phyloP scores from a whole-genome alignment of 1,140 invertebrate genomes.

The Gryllus bimaculatus region DNA sequence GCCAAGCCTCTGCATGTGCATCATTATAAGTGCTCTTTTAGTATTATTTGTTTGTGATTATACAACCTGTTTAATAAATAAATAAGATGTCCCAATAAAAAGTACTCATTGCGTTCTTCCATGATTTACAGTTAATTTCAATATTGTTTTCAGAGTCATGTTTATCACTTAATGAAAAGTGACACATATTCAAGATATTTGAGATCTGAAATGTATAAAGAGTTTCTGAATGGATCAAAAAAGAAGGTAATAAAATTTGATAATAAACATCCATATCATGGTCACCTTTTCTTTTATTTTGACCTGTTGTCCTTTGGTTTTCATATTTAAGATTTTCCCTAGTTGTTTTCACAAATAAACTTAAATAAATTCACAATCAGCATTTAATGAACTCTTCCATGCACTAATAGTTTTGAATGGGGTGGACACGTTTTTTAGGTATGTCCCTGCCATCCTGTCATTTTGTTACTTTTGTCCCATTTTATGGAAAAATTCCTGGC shows the following conservation, averaged over 20 bases:
- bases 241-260: conserved; percentile 67
- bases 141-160: conserved; percentile 68
- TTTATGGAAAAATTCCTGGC: background rate
- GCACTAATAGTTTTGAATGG: background rate
- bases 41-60: too few species aligned
- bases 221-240: conserved; percentile 88
- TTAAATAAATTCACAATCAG: background rate
- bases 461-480: background rate
- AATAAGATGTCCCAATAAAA: too few species aligned
- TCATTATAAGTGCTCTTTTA: too few species aligned
- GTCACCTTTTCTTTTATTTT: background rate
- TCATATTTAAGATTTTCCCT: background rate
- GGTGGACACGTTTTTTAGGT: background rate
- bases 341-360: background rate
- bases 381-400: background rate
- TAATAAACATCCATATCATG: background rate
- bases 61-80: too few species aligned
- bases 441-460: background rate
- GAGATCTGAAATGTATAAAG: conserved; percentile 98
- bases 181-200: conserved; percentile 97
- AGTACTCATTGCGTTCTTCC: too few species aligned
- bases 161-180: conserved; percentile 98
- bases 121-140: too few species aligned
- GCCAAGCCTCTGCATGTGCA: too few species aligned
- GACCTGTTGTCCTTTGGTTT: background rate